Evolutionary conservation across 2,797 vertebrate genomes (phyloP).

Genomic region (Brachyalestes nurse): DNA sequence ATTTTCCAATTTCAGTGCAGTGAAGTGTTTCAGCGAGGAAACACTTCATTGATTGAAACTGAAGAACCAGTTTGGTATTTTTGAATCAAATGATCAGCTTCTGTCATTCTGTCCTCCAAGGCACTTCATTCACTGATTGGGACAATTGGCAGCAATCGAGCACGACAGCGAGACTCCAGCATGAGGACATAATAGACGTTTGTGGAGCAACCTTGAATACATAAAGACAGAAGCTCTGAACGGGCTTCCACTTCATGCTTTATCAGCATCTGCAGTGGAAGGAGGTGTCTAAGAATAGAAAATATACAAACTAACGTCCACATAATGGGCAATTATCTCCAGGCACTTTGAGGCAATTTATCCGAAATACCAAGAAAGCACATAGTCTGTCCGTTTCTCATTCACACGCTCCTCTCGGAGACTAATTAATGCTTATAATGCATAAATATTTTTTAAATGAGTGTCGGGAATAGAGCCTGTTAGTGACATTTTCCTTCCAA

Average conservation of each 20-base stretch:
- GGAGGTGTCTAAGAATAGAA: background rate
- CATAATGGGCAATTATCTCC: conserved; percentile 17
- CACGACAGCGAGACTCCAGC: background rate
- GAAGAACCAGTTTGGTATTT: conserved; percentile 2
- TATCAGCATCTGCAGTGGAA: background rate
- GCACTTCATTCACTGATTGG: conserved; percentile 20
- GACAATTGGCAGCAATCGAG: background rate
- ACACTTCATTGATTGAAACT: background rate
- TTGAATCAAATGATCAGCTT: background rate
- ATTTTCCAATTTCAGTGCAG: background rate
- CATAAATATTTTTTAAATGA: conserved; percentile 35
- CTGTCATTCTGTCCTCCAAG: background rate
- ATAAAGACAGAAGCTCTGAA: background rate
- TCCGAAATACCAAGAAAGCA: background rate
- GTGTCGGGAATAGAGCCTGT: conserved; percentile 7
- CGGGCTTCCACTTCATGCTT: background rate
- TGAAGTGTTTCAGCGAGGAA: background rate
- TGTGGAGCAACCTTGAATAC: background rate
- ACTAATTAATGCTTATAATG: conserved; percentile 17
- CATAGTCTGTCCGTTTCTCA: background rate
- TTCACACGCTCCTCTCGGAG: background rate
- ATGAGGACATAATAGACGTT: background rate
- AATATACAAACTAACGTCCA: background rate
- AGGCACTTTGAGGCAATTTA: background rate
- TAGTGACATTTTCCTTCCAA: conserved; percentile 41